Conservation (phyloP, 64 coral and sea anemone species). For the Actinia equina region DNA sequence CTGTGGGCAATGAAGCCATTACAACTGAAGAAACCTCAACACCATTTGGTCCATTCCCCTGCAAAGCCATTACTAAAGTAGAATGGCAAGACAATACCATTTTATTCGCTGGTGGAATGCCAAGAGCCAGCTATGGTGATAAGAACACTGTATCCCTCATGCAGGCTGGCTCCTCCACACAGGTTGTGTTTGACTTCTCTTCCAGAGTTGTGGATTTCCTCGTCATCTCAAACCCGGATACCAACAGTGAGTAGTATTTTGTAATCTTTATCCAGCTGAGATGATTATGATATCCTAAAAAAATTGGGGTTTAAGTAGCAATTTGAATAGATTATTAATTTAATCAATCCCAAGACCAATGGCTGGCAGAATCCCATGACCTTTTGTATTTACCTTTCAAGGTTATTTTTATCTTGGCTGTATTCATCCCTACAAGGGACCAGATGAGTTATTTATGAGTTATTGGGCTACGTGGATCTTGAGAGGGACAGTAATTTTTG, state of each 20-base stretch:
- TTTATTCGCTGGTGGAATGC: constrained; percentile 96
- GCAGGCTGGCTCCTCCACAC: constrained; percentile 66
- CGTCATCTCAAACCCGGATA: constrained; percentile 50
- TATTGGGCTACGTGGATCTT: no score
- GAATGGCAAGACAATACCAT: constrained; percentile 78
- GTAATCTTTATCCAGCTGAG: neutral
- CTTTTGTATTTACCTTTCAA: neutral
- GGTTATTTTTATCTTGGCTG: neutral
- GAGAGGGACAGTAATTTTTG: no score
- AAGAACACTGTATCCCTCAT: constrained; percentile 88
- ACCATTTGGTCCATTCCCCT: constrained; percentile 88
- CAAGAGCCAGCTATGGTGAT: constrained; percentile 90
- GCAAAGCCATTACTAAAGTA: constrained; percentile 95
- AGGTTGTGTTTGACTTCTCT: constrained; percentile 92
- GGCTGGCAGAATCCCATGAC: neutral
- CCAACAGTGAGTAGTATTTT: neutral
- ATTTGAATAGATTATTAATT: neutral
- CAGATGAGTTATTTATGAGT: no score
- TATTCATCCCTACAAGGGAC: neutral
- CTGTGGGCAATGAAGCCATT: constrained; percentile 47
- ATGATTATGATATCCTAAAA: neutral
- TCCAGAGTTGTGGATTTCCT: constrained; percentile 91
- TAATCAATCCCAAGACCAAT: no score
- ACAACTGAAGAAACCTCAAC: constrained; percentile 75
- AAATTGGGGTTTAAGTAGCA: neutral